phyloP scores from a whole-genome alignment of 2,797 vertebrate genomes.

The Ptychadena robeensis region DNA sequence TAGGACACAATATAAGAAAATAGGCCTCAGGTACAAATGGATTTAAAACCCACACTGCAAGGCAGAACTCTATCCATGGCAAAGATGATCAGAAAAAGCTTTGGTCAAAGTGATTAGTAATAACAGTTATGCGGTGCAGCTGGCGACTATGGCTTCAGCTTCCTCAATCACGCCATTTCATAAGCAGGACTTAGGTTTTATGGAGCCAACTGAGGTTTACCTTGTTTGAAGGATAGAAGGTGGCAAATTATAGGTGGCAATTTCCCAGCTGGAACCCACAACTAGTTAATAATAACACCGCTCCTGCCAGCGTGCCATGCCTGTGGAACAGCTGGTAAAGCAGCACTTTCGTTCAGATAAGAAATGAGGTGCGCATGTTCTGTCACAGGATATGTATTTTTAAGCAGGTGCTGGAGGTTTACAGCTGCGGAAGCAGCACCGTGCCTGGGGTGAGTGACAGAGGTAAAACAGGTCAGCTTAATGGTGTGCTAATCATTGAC shows the following conservation, averaged over 20 bases:
- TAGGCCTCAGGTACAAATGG: neutral
- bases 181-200: conserved; percentile 45
- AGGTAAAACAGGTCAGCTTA: conserved; percentile 22
- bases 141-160: neutral
- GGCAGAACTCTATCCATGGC: too few relatives aligned
- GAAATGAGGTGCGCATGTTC: conserved; percentile 59
- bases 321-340: conserved; percentile 68
- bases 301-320: conserved; percentile 51
- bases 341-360: conserved; percentile 63
- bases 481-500: neutral
- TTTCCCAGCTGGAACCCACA: conserved; percentile 67
- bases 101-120: conserved; percentile 4
- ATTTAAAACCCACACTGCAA: neutral
- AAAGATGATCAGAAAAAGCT: neutral
- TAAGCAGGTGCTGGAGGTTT: conserved; percentile 63
- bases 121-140: neutral
- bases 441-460: conserved; percentile 51
- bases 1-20: too few relatives aligned
- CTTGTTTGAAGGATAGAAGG: conserved; percentile 64
- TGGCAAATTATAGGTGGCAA: conserved; percentile 65
- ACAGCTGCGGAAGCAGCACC: conserved; percentile 53
- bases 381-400: conserved; percentile 64
- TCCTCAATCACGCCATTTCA: conserved; percentile 48
- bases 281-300: conserved; percentile 65
- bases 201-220: conserved; percentile 64